These are phyloP conservation scores for Sinelater perroti DNA, from an alignment of 2,888 invertebrate genomes.

Conservation along the genomic window DNA sequence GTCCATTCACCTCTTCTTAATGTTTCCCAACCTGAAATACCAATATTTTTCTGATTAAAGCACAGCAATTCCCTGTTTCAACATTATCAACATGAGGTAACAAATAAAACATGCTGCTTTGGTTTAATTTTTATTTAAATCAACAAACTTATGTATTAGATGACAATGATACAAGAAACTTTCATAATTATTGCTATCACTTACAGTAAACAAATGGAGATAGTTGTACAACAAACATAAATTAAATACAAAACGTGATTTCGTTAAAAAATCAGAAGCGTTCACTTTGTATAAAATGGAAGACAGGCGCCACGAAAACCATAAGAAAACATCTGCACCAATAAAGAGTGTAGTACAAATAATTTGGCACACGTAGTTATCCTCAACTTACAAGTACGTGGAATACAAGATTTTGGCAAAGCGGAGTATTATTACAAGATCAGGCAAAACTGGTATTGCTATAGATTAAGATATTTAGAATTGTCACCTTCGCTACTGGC, in stretches of 20 bases:
- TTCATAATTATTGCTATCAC: slow-evolving; percentile 37
- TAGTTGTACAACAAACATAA: slow-evolving; percentile 23
- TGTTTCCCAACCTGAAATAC: too few species aligned
- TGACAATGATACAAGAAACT: slow-evolving; percentile 32
- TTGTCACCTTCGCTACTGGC: slow-evolving; percentile 43
- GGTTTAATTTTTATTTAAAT: slow-evolving; percentile 36
- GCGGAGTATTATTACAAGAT: slow-evolving; percentile 55
- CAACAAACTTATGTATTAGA: slow-evolving; percentile 38
- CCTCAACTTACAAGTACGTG: slow-evolving; percentile 33
- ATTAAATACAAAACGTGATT: slow-evolving; percentile 11
- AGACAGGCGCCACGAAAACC: slow-evolving; percentile 53
- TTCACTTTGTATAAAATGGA: slow-evolving; percentile 52
- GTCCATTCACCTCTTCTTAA: too few species aligned
- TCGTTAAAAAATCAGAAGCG: slow-evolving; percentile 21
- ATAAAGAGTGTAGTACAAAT: slow-evolving; percentile 43
- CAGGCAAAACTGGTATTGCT: slow-evolving; percentile 60
- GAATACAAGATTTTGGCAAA: slow-evolving; percentile 48
- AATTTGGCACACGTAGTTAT: slow-evolving; percentile 45
- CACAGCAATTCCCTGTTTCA: too few species aligned
- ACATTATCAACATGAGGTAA: too few species aligned
- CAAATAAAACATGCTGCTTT: too few species aligned
- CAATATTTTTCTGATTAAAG: too few species aligned
- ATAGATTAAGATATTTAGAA: slow-evolving; percentile 51
- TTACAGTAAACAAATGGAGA: slow-evolving; percentile 31
- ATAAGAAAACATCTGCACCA: slow-evolving; percentile 43